Base-by-base conservation (phyloP, 1,140 invertebrate species). In the Helicoverpa zea region DNA sequence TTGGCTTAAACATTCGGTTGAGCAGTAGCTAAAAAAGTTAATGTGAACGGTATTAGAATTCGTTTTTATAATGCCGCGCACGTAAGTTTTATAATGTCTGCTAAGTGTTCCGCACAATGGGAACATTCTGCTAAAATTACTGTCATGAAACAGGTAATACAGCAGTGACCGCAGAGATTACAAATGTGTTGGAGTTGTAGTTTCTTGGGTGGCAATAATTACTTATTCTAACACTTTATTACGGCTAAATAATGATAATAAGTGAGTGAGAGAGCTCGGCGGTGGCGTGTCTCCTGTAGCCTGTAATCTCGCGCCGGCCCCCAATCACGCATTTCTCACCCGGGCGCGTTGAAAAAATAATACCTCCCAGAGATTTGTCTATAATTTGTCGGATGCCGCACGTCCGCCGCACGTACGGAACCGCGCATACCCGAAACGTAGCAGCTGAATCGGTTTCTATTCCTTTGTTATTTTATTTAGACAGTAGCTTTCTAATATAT, bases 261-360 rank as follows among this genome's bases (percentile, higher is more conserved):
- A 89, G 89, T 92, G 89, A 91, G 85, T 84, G 81, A 85, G 83
- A 83, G 91, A 88, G 88, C 87, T 86, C 84, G 86, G 88, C 84
- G 90, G 90, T 92, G 91, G 90, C 89, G 89, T 87, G 92, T 89
- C 88, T 82, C 86, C 64, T 70, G 73, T 78, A 84, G 84, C 86
- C 93, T 94, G 91, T 94, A 94, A 94, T 94, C 92, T 91, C 79
- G 79, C 35, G 90, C 93, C 93, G 93, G 90, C 89, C 91, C 86
- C 87, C 91, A 94, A 94, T 94, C 93, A 94, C 86, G 92, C 91
- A 93, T 89, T 94, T 94, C 92, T 94, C 93, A 94, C 93, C 91
- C 91, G 88, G 81, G 87, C 91, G 93, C 90, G 92, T 93, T 94
- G 91, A 94, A 94, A 94, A 94, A 94, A 94, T 94, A 90, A 92